Evolutionary conservation across 2,797 vertebrate species (phyloP).

Genomic region (Microctenopoma steveboyesi): DNA sequence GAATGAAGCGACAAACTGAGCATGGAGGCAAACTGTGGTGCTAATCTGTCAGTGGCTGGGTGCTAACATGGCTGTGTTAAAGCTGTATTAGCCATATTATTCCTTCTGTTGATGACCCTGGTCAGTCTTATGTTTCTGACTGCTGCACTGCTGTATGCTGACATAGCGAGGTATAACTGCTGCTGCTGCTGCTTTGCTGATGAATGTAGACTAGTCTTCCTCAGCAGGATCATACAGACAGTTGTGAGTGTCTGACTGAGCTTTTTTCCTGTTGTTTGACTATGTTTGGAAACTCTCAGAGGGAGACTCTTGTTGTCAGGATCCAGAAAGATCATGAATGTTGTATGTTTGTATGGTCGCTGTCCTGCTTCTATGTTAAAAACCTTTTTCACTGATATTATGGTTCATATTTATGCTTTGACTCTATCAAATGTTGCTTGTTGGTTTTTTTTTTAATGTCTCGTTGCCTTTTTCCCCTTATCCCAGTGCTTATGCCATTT

Average conservation of each 20-base stretch:
- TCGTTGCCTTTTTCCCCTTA: constrained; percentile 51
- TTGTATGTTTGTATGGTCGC: constrained; percentile 68
- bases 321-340: constrained; percentile 71
- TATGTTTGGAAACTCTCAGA: constrained; percentile 42
- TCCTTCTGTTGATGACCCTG: constrained; percentile 70
- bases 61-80: constrained; percentile 77
- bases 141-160: constrained; percentile 75
- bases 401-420: constrained; percentile 77
- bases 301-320: constrained; percentile 65
- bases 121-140: constrained; percentile 69
- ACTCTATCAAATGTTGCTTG: constrained; percentile 73
- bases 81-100: constrained; percentile 77
- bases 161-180: constrained; percentile 75
- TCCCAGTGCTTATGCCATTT: constrained; percentile 56
- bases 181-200: constrained; percentile 82
- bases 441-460: constrained; percentile 66
- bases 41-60: constrained; percentile 77
- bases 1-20: constrained; percentile 71
- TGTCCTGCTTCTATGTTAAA: constrained; percentile 68
- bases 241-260: constrained; percentile 51
- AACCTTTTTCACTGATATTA: constrained; percentile 57
- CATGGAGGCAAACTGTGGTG: constrained; percentile 78
- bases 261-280: constrained; percentile 52
- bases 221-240: constrained; percentile 71
- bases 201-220: constrained; percentile 87